A percentile compares a stretch with the other conserved stretches of the same genome.
These are phyloP conservation scores for Petrocephalus zakoni DNA, from an alignment of 2,113 vertebrate genomes.

Conservation along the genomic window DNA sequence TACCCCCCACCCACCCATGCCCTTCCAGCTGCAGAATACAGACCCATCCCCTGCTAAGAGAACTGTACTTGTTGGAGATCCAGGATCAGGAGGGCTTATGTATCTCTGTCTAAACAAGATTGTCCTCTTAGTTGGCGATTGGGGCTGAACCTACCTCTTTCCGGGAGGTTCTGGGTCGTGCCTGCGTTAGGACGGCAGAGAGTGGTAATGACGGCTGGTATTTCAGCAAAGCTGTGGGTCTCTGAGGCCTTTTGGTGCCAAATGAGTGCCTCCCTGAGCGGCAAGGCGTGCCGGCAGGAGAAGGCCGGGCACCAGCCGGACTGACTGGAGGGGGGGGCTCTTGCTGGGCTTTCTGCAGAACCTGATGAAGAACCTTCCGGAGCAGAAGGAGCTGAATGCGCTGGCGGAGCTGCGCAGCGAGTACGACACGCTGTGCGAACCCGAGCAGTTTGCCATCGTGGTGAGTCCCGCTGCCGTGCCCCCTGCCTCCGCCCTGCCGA, in stretches of 20 bases:
- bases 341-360: slow-evolving; percentile 66
- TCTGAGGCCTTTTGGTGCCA: not conserved
- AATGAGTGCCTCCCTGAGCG: not conserved
- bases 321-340: slow-evolving; percentile 20
- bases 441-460: slow-evolving; percentile 95
- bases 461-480: slow-evolving; percentile 63
- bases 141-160: not conserved
- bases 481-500: not conserved
- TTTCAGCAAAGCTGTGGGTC: not conserved
- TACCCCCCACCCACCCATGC: not conserved
- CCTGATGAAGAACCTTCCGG: slow-evolving; percentile 91
- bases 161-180: not conserved
- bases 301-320: no score
- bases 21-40: not conserved
- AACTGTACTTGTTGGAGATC: not conserved
- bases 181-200: not conserved
- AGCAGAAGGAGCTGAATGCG: slow-evolving; percentile 83
- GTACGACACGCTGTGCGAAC: slow-evolving; percentile 87
- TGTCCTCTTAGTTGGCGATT: not conserved
- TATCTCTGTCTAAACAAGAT: not conserved
- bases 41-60: not conserved
- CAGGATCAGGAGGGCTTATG: not conserved
- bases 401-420: slow-evolving; percentile 85
- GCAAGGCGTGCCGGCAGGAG: not conserved
- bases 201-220: not conserved